These are phyloP conservation scores for Tokudaia tokunoshimensis DNA, from an alignment of 2,797 vertebrate genomes.

Conservation along the genomic window DNA sequence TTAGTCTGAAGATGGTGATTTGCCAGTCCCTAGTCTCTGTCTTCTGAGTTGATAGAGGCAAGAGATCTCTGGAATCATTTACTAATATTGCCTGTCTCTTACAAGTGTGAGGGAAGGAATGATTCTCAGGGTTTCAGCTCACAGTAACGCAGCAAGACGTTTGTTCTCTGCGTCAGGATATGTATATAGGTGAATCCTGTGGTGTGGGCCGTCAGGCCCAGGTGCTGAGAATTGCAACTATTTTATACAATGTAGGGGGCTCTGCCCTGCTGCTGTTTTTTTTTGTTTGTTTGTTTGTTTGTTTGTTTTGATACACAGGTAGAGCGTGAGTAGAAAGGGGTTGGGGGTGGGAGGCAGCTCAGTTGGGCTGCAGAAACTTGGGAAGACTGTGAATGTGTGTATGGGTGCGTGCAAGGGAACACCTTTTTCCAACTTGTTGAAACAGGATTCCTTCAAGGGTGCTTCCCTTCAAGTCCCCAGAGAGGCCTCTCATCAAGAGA, in stretches of 20 bases:
- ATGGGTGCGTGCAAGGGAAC: conserved; percentile 22
- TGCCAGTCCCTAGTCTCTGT: conserved; percentile 56
- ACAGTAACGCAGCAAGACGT: conserved; percentile 75
- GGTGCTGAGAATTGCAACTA: conserved; percentile 80
- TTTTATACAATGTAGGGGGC: conserved; percentile 76
- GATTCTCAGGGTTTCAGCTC: conserved; percentile 85
- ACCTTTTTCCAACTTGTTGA: not conserved
- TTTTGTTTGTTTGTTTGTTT: not conserved
- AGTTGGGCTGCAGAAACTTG: conserved; percentile 66
- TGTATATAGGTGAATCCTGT: conserved; percentile 81
- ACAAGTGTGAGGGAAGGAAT: conserved; percentile 67
- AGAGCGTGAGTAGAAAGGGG: conserved; percentile 69
- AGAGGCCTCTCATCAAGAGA: conserved; percentile 64
- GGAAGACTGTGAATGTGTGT: conserved; percentile 46
- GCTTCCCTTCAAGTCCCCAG: not conserved
- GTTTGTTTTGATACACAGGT: conserved; percentile 80
- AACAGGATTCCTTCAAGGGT: conserved; percentile 50
- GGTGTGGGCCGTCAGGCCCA: conserved; percentile 72
- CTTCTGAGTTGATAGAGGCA: conserved; percentile 64
- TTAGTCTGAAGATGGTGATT: conserved; percentile 43
- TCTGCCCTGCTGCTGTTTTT: conserved; percentile 72
- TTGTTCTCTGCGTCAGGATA: conserved; percentile 61
- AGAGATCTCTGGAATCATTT: conserved; percentile 67
- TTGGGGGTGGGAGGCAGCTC: conserved; percentile 62
- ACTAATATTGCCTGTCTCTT: conserved; percentile 70